Evolutionary conservation across 2,888 invertebrate species (phyloP), one percentile per base, ranked within the genome.

Genomic region (Hipparchia sbordonii): DNA sequence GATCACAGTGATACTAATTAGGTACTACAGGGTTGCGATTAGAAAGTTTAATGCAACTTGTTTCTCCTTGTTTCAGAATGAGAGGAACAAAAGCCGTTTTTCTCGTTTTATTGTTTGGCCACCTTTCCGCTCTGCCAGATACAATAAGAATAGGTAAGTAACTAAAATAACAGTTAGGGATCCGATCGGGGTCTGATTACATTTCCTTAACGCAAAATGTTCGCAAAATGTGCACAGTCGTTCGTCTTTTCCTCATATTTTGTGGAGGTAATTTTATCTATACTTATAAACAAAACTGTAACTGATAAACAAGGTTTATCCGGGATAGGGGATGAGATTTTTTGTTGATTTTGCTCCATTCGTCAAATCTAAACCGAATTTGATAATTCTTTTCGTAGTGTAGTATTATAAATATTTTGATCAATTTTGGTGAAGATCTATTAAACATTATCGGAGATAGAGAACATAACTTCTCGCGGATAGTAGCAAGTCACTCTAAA

Each of bases 81-180:
- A 87, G 87, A 84, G 90, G 87, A 72, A 86, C 89, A 76, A 89
- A 90, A 77, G 90, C 88, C 70, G 81, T 93, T 83, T 89, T 91
- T 77, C 87, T 94, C 78, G 84, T 93, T 82, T 85, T 94, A 79
- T 89, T 92, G 82, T 89, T 91, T 73, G 92, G 92, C 46, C 89
- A 92, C 79, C 90, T 94, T 65, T 93, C 92, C 70, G 94, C 94
- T 9, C 84, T 94, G 56, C 94, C 94, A 59, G 94, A 94, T 77
- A 94, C 94, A n/a, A 94, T 94, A 74, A 86, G 94, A 84, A 94
- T 94, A 84, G 94, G 94, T 94, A 85, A 92, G 89, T 51, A 51
- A 56, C 2, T 46, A 57, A n/a, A 59, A 68, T 48, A 71, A 72
- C 59, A 60, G 57, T 67, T 69, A 67, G 13, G 52, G 59, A 57